Percentiles rank a stretch among this genome's conserved stretches.
Evolutionary conservation across 53 echinoderm and acorn worm genomes (phyloP).

Genomic region (Temnopleurus reevesii): DNA sequence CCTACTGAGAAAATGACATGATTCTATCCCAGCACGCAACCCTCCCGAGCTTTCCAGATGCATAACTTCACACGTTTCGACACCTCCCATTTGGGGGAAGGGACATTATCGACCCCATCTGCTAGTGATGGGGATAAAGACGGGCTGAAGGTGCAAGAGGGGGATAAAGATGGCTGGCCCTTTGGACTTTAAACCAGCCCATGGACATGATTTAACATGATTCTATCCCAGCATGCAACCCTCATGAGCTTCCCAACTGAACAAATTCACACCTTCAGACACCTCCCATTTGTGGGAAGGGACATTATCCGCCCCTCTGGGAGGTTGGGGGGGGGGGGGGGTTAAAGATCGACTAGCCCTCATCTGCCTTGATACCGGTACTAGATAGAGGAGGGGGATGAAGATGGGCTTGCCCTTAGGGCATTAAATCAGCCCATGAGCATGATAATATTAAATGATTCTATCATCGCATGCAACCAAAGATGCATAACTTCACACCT

Average conservation of each 20-base stretch:
- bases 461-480: constrained; percentile 13
- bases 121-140: no score
- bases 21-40: constrained; percentile 22
- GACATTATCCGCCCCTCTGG: not conserved
- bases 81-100: constrained; percentile 26
- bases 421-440: constrained; percentile 37
- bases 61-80: constrained; percentile 28
- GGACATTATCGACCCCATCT: constrained; percentile 3
- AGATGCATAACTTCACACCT: constrained; percentile 31
- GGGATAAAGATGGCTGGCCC: not conserved
- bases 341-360: no score
- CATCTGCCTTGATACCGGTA: no score
- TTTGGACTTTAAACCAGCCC: constrained; percentile 42
- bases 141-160: no score
- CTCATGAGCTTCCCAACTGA: not conserved
- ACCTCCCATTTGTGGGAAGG: constrained; percentile 16
- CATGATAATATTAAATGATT: constrained; percentile 23
- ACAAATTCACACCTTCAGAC: constrained; percentile 28
- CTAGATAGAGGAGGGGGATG: not conserved
- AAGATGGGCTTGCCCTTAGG: constrained; percentile 6
- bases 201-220: no score
- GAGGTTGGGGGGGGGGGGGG: no score
- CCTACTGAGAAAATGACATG: constrained; percentile 26
- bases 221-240: constrained; percentile 15
- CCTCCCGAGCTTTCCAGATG: not conserved